phyloP scores from a whole-genome alignment of 2,797 vertebrate species.

The Acanthurus leucopareius region DNA sequence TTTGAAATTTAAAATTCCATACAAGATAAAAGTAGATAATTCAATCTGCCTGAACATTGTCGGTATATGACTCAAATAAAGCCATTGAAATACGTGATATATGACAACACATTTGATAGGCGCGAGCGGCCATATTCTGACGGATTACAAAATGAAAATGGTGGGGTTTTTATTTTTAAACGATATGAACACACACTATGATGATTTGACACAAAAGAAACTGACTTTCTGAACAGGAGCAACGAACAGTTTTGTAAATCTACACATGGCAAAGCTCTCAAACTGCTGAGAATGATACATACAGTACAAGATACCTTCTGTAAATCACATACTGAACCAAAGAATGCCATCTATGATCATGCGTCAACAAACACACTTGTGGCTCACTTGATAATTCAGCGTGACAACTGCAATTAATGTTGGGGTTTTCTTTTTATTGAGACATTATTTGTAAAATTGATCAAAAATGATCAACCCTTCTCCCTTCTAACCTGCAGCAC shows the following conservation, averaged over 20 bases:
- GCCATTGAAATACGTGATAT: conserved; percentile 73
- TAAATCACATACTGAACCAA: conserved; percentile 45
- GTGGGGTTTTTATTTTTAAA: conserved; percentile 31
- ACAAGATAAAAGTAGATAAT: conserved; percentile 87
- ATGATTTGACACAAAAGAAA: conserved; percentile 72
- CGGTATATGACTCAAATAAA: conserved; percentile 77
- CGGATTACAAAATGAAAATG: conserved; percentile 55
- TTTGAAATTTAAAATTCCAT: conserved; percentile 87
- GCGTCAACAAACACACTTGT: conserved; percentile 40
- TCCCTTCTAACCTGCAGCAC: conserved; percentile 29
- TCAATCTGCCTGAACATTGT: conserved; percentile 81
- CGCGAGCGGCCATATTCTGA: conserved; percentile 56
- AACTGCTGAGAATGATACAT: conserved; percentile 56
- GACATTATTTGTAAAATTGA: conserved; percentile 49
- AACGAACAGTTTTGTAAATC: conserved; percentile 59
- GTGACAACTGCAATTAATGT: conserved; percentile 19
- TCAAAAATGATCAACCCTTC: conserved; percentile 31
- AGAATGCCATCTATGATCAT: conserved; percentile 46
- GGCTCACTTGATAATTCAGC: conserved; percentile 50
- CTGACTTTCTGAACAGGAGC: conserved; percentile 60
- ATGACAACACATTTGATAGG: conserved; percentile 70
- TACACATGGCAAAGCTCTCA: conserved; percentile 60
- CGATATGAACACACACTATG: conserved; percentile 42
- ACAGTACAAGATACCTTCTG: conserved; percentile 70
- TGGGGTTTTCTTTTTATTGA: conserved; percentile 23